phyloP scores from a whole-genome alignment of 2,113 vertebrate species.

The Labeo catla region DNA sequence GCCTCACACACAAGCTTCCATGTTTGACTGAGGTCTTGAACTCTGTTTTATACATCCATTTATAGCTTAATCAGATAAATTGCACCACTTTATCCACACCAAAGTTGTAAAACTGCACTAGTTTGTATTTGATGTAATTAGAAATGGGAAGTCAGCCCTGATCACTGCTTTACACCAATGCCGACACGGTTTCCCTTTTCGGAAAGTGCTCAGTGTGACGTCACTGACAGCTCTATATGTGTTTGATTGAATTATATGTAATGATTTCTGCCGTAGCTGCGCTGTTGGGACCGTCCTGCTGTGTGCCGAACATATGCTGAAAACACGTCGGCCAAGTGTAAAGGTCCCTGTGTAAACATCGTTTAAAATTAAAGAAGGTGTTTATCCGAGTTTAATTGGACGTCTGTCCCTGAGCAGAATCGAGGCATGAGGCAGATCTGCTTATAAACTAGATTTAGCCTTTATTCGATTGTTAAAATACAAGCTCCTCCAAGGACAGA shows the following conservation, averaged over 20 bases:
- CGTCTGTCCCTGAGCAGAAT: constrained; percentile 36
- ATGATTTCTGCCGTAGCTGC: not conserved
- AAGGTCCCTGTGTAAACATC: constrained; percentile 62
- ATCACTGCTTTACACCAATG: constrained; percentile 8
- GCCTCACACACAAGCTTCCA: too few species aligned
- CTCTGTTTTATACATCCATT: not conserved
- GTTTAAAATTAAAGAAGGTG: constrained; percentile 67
- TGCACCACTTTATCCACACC: not conserved
- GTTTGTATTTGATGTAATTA: not conserved
- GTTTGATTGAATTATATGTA: constrained; percentile 48
- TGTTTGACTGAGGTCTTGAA: not conserved
- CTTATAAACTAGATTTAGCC: constrained; percentile 40
- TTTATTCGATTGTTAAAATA: constrained; percentile 47
- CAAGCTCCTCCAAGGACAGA: constrained; percentile 20
- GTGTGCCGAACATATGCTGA: constrained; percentile 51
- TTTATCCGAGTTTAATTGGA: constrained; percentile 59
- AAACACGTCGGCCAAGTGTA: constrained; percentile 54
- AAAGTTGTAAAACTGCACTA: not conserved
- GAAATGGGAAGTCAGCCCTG: constrained; percentile 27
- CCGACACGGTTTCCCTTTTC: not conserved
- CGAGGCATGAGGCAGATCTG: not conserved
- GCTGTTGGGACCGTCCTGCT: not conserved
- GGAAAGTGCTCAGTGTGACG: not conserved
- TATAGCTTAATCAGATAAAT: not conserved
- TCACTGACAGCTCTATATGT: constrained; percentile 30